Conservation (phyloP, 2,888 invertebrate genomes). For the Eristalis arbustorum region DNA sequence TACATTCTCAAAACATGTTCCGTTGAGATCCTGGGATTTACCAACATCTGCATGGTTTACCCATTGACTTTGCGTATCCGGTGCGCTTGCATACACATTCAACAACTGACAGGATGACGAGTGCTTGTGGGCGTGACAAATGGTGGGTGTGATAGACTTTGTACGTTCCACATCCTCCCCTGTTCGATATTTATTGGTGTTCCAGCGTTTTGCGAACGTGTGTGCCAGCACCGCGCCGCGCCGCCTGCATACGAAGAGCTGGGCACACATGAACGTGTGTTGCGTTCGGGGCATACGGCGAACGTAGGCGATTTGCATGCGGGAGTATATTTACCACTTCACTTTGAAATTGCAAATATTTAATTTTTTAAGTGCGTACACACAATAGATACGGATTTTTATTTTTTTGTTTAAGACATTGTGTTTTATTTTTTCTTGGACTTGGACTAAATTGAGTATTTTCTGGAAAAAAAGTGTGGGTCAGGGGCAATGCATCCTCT, state of each 20-base stretch:
- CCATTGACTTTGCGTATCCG: slow-evolving; percentile 64
- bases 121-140: slow-evolving; percentile 54
- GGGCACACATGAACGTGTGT: not conserved
- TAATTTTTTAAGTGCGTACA: slow-evolving; percentile 48
- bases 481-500: too few species aligned
- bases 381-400: not conserved
- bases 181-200: not conserved
- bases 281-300: slow-evolving; percentile 11
- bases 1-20: slow-evolving; percentile 70
- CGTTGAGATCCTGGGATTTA: slow-evolving; percentile 63
- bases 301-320: slow-evolving; percentile 61
- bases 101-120: slow-evolving; percentile 53
- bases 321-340: slow-evolving; percentile 63
- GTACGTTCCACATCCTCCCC: not conserved
- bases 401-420: not conserved
- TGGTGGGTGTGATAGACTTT: slow-evolving; percentile 51
- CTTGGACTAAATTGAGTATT: too few species aligned
- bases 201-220: not conserved
- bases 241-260: not conserved
- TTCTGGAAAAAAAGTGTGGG: too few species aligned
- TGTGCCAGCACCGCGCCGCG: not conserved
- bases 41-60: slow-evolving; percentile 62
- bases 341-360: slow-evolving; percentile 65
- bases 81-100: slow-evolving; percentile 58
- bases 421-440: not conserved